Evolutionary conservation across 2,797 vertebrate species (phyloP), one percentile per base, ranked within the genome.

Genomic region (Kryptopterus vitreolus): DNA sequence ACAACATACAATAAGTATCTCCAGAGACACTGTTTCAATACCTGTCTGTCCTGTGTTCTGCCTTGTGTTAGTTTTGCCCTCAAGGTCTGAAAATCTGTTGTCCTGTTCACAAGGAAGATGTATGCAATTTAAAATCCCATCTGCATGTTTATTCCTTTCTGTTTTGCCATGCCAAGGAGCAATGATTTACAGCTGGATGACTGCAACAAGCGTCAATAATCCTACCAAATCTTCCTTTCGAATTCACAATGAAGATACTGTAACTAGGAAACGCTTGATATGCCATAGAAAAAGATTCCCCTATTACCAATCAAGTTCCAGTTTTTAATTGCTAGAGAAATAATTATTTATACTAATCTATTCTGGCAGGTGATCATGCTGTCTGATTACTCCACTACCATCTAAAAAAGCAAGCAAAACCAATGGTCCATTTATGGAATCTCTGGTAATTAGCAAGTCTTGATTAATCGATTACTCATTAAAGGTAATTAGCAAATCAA

Each of bases 1-100:
- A 80, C 12, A 48, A 87, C 87, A 83, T 82, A 65, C 88, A 84
- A 85, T 61, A 87, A 31, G 69, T 1, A 77, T 87, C 84, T 85
- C 84, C 53, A 33, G 53, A 70, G 35, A 53, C 58, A 57, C 43
- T 62, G 29, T 71, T 77, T 76, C 58, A 73, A n/a, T 24, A 43
- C 22, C 52, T 58, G 15, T 35, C 55, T 48, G 10, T 33, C 63
- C 66, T 80, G 72, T 52, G 43, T 62, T 48, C 50, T 73, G 38
- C 13, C 46, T 77, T 66, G 29, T 74, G 70, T 68, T 66, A 57
- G 13, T 18, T 78, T 61, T 75, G 26, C 29, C 26, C 69, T 63
- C 76, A 38, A 61, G 61, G 73, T 58, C 22, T 53, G 38, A 74
- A 73, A 53, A 43, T 77, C 48, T 78, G 48, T 46, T 63, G 72